Base-by-base conservation (phyloP, 2,797 vertebrate genomes). In the Basileuterus tristriatus region DNA sequence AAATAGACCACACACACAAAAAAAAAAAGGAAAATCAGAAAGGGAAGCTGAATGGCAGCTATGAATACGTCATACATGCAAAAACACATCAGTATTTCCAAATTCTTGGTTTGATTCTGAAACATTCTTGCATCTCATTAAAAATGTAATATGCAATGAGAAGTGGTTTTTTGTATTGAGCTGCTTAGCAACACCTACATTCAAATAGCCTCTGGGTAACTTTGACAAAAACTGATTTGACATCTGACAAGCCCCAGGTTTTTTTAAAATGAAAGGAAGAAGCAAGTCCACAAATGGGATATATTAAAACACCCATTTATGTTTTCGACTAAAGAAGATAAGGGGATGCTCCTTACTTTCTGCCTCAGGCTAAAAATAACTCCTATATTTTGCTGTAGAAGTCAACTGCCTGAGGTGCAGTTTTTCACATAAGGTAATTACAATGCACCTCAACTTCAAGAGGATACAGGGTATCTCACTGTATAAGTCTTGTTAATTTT, bases 171-270 rank as follows among this genome's bases (percentile, higher is more conserved):
- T 37, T 65, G 22, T 72, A 80, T 18, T 69, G 63, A 86, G 79
- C 82, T 93, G 87, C 89, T 89, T 63, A 93, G 87, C 63, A 96
- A 91, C 87, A 96, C 79, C 87, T 88, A 74, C 17, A 7, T 75
- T 91, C 62, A 87, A 93, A 75, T 4, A 93, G 80, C 91, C 85
- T 72, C 44, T 2, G 3, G 89, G 15, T 29, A 70, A 63, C 46
- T 86, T 58, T 36, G 69, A 95, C 91, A 91, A 91, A 68, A 96
- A 88, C 46, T 43, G 58, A 94, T 68, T 47, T 78, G 87, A 92
- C 92, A 93, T 55, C 78, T 91, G 72, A 91, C 1, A 5, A 87
- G 65, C 18, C 52, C 9, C 2, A 9, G 32, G 68, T 75, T 74
- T 84, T 81, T 87, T 87, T 56, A 22, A 23, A 65, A 41, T 72